phyloP scores from a whole-genome alignment of 2,888 invertebrate genomes.

The Nowickia ferox region DNA sequence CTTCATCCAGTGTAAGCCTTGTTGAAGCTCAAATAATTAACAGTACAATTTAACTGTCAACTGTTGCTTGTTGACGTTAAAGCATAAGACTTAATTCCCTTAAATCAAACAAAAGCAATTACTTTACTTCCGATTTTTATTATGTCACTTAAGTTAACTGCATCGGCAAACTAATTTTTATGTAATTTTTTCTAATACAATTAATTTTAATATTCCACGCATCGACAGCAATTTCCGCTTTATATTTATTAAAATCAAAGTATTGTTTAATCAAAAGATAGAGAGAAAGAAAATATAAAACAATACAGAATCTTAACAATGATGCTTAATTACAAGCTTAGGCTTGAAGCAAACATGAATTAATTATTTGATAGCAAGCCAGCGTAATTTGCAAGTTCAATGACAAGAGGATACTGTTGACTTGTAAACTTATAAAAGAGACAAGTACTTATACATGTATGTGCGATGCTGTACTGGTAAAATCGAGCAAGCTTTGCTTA shows the following conservation, averaged over 20 bases:
- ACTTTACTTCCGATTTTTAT: constrained; percentile 62
- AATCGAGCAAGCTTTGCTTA: too few species aligned
- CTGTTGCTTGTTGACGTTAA: too few species aligned
- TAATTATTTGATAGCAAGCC: not conserved
- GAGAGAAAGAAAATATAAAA: not conserved
- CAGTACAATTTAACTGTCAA: too few species aligned
- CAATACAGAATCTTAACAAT: constrained; percentile 28
- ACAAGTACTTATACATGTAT: too few species aligned
- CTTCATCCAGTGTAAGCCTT: too few species aligned
- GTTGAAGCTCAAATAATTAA: too few species aligned
- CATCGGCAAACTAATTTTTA: too few species aligned
- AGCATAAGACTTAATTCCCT: not conserved
- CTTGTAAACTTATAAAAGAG: not conserved
- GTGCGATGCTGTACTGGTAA: too few species aligned
- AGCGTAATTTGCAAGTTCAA: constrained; percentile 43
- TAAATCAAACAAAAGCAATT: constrained; percentile 10
- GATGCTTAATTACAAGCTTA: constrained; percentile 13
- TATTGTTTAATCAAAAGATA: not conserved
- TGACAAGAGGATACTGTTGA: constrained; percentile 42
- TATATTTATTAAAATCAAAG: constrained; percentile 28
- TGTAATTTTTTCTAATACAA: not conserved
- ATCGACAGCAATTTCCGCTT: constrained; percentile 61
- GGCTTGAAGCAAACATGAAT: not conserved
- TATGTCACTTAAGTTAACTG: constrained; percentile 23
- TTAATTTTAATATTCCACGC: constrained; percentile 43